Evolutionary conservation across 2,888 invertebrate genomes (phyloP).

Genomic region (Pristionchus fissidentatus): DNA sequence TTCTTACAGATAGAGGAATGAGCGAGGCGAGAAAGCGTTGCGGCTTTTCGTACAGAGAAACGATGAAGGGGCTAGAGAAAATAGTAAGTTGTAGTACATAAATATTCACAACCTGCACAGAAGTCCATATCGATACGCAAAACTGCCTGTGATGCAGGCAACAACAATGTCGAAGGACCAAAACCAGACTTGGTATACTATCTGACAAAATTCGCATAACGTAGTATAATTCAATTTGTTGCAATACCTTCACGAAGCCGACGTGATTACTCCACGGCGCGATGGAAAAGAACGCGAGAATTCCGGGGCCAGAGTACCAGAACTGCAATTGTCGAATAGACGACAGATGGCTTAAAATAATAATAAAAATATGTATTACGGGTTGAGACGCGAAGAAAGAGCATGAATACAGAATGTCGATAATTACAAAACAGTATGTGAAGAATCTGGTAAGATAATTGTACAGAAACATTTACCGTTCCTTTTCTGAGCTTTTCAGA

Average conservation of each 20-base stretch:
- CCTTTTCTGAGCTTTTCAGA: no score
- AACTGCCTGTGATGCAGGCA: not conserved
- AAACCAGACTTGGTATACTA: not conserved
- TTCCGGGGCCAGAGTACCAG: not conserved
- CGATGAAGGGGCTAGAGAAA: not conserved
- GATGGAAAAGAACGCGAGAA: conserved; percentile 1
- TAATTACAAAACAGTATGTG: not conserved
- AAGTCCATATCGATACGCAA: not conserved
- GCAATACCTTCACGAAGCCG: not conserved
- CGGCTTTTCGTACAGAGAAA: not conserved
- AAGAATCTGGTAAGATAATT: not conserved
- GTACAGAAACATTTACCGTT: no score
- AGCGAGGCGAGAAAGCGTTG: not conserved
- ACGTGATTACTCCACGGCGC: not conserved
- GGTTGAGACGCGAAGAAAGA: not conserved
- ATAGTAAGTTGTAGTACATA: not conserved
- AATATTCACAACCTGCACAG: not conserved
- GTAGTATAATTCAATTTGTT: not conserved
- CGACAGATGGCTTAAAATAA: no score
- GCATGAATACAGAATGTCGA: not conserved
- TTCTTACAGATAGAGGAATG: not conserved
- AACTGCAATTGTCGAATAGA: not conserved
- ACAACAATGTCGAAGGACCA: not conserved
- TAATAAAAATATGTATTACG: no score
- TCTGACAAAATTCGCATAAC: not conserved